A percentile compares a stretch with the other conserved stretches of the same genome.
Evolutionary conservation across 2,113 vertebrate genomes (phyloP).

Genomic region (Eleginops maclovinus): DNA sequence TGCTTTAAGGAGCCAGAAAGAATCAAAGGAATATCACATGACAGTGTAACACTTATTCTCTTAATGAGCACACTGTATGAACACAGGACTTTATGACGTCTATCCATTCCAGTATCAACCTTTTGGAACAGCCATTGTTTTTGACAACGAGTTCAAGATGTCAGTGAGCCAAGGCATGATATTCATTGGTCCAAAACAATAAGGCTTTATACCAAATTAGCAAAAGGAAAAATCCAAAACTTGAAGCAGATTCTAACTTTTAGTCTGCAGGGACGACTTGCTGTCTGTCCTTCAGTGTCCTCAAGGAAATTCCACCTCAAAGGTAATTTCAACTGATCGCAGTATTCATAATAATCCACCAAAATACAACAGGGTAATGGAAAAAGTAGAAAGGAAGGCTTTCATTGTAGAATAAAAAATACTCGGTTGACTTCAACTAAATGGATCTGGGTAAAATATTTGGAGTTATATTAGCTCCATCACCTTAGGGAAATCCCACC

Average conservation of each 20-base stretch:
- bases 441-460: constrained; percentile 42
- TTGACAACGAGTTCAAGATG: neutral
- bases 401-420: constrained; percentile 48
- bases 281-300: neutral
- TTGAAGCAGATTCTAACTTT: neutral
- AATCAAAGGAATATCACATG: no score
- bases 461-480: neutral
- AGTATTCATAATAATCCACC: constrained; percentile 17
- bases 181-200: neutral
- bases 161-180: neutral
- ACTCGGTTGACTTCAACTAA: constrained; percentile 16
- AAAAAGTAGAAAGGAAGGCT: constrained; percentile 30
- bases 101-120: neutral
- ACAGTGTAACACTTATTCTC: no score
- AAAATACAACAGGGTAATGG: constrained; percentile 7
- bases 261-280: neutral
- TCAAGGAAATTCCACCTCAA: neutral
- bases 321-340: neutral
- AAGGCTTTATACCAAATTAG: neutral
- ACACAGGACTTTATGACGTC: neutral
- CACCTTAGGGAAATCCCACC: neutral
- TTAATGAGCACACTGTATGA: neutral
- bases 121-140: neutral
- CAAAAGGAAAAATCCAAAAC: neutral
- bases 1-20: neutral